Conservation (phyloP, 1,140 invertebrate species). For the Bombus soroeensis region DNA sequence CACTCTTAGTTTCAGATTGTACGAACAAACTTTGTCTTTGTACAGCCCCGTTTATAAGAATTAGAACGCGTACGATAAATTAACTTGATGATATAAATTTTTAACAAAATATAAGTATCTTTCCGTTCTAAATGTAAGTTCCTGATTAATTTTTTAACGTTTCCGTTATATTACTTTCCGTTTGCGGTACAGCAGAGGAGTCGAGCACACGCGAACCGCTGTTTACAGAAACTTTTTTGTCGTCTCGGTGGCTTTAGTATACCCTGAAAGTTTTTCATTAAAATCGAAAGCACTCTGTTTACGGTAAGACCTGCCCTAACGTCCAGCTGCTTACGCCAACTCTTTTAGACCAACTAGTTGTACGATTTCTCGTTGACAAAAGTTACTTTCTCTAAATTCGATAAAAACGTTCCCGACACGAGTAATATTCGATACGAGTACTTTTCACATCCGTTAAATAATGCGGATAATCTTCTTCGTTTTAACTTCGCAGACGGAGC, state of each 20-base stretch:
- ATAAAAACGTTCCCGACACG: neutral
- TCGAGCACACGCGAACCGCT: neutral
- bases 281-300: conserved; percentile 18
- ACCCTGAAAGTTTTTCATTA: conserved; percentile 16
- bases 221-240: conserved; percentile 2
- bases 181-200: no score
- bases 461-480: neutral
- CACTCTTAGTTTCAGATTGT: no score
- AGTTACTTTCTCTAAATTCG: neutral
- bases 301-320: neutral
- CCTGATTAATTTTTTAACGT: neutral
- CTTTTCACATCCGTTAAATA: neutral
- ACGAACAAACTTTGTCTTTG: no score
- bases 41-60: no score
- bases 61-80: no score
- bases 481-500: neutral
- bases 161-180: no score
- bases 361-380: neutral
- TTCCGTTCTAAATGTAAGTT: no score
- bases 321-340: neutral
- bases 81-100: no score
- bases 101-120: no score
- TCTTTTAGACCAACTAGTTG: neutral
- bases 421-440: neutral
- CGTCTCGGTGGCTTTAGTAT: neutral